Conservation (phyloP, 2,113 vertebrate genomes). For the Hepsetus odoe region DNA sequence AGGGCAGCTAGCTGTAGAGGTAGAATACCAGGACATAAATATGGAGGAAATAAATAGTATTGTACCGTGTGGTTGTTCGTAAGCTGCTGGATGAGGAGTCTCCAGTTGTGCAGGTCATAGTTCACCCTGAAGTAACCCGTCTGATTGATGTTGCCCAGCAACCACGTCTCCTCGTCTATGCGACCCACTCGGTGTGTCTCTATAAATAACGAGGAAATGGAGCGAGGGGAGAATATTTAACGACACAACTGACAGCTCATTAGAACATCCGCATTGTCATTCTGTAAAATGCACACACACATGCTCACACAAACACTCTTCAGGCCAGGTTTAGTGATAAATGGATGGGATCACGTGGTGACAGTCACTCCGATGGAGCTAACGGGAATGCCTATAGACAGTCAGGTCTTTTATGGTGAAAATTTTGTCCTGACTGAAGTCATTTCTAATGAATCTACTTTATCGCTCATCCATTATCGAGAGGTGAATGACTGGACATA, state of each 20-base stretch:
- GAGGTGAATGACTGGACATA: neutral
- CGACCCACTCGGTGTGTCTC: conserved; percentile 84
- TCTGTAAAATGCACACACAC: conserved; percentile 11
- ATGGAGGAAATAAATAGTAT: neutral
- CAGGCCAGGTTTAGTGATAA: conserved; percentile 8
- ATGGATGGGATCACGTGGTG: neutral
- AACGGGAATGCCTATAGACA: conserved; percentile 19
- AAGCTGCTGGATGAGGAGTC: conserved; percentile 89
- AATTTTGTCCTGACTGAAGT: conserved; percentile 8
- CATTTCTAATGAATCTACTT: conserved; percentile 26
- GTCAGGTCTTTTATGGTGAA: conserved; percentile 21
- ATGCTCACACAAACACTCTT: neutral
- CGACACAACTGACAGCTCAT: conserved; percentile 8
- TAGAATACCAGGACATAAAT: neutral
- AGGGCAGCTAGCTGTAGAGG: neutral
- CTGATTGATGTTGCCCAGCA: conserved; percentile 97
- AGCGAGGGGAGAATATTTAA: neutral
- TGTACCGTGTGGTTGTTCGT: conserved; percentile 86
- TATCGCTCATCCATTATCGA: conserved; percentile 18
- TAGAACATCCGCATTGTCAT: neutral
- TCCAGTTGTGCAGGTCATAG: conserved; percentile 97
- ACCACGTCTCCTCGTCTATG: conserved; percentile 85
- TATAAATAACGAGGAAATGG: conserved; percentile 58
- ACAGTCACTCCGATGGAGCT: neutral
- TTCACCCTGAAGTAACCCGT: conserved; percentile 97